These are phyloP conservation scores for Liopterus haemorrhoidalis DNA, from an alignment of 2,888 invertebrate genomes.

Conservation along the genomic window DNA sequence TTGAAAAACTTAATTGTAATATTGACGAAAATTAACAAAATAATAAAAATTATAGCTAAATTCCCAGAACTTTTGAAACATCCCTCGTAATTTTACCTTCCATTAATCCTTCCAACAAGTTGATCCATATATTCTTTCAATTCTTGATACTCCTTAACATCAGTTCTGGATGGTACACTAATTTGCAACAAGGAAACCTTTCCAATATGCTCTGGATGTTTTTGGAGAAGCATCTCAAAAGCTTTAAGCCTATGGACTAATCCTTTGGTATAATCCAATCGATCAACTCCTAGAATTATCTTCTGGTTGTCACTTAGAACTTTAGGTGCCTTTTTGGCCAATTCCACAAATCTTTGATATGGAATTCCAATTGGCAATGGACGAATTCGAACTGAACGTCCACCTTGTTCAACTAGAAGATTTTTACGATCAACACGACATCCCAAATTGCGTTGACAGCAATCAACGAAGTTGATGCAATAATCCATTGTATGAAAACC, in stretches of 20 bases:
- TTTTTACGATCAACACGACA: constrained; percentile 85
- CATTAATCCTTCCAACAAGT: constrained; percentile 80
- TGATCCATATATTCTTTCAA: constrained; percentile 88
- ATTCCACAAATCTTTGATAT: constrained; percentile 74
- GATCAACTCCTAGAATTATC: constrained; percentile 80
- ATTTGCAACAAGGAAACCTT: constrained; percentile 80
- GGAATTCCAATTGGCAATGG: constrained; percentile 87
- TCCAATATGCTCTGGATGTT: constrained; percentile 79
- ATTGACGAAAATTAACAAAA: no score
- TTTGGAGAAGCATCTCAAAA: constrained; percentile 73
- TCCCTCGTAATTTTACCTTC: no score
- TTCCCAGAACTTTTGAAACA: no score
- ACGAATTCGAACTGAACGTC: constrained; percentile 74
- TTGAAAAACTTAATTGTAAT: no score
- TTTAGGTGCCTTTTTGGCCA: constrained; percentile 63
- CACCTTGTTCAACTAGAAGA: constrained; percentile 79
- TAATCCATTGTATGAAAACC: constrained; percentile 89
- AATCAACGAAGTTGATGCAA: constrained; percentile 85
- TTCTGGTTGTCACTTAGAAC: constrained; percentile 65
- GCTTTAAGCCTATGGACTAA: constrained; percentile 76
- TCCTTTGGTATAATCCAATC: constrained; percentile 87
- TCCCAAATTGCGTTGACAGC: constrained; percentile 79
- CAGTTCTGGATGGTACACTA: constrained; percentile 82
- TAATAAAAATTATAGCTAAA: no score
- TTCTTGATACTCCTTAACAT: constrained; percentile 85